Percentiles rank a stretch among this genome's conserved stretches.
Conservation (phyloP, 2,888 invertebrate genomes). For the Hypselothyrea guttata region DNA sequence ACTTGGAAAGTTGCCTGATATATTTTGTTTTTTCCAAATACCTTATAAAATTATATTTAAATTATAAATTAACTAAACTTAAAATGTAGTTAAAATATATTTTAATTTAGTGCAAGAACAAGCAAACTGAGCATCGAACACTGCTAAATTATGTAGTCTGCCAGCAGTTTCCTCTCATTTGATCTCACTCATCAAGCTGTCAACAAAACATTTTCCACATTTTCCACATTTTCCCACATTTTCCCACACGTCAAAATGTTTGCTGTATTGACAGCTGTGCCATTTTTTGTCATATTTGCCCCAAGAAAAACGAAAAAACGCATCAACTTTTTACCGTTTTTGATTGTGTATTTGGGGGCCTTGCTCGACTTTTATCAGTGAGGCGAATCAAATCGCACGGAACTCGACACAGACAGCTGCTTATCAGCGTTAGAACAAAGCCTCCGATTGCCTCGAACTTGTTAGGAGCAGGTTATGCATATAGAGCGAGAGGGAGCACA, state of each 20-base stretch:
- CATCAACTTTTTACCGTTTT: conserved; percentile 20
- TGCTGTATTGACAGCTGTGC: conserved; percentile 41
- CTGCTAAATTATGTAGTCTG: too few relatives aligned
- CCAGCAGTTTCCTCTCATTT: background rate
- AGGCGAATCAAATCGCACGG: conserved; percentile 22
- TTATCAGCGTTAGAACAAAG: conserved; percentile 20
- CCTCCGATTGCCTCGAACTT: conserved; percentile 37
- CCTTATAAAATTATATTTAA: too few relatives aligned
- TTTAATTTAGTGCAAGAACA: conserved; percentile 7
- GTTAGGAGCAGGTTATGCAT: conserved; percentile 23
- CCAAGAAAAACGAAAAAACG: too few relatives aligned
- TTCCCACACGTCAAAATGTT: background rate
- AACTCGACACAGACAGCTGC: conserved; percentile 22
- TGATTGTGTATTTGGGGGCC: background rate
- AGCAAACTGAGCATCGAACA: too few relatives aligned
- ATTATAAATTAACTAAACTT: too few relatives aligned
- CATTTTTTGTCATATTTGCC: conserved; percentile 24
- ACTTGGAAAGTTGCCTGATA: too few relatives aligned
- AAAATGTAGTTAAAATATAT: too few relatives aligned
- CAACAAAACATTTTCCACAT: too few relatives aligned
- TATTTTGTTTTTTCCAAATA: too few relatives aligned
- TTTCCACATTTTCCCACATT: too few relatives aligned
- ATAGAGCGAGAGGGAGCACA: background rate
- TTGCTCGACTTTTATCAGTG: conserved; percentile 3
- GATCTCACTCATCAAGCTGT: background rate